Base-by-base conservation (phyloP, 2,888 invertebrate species). In the Phlogophora meticulosa region DNA sequence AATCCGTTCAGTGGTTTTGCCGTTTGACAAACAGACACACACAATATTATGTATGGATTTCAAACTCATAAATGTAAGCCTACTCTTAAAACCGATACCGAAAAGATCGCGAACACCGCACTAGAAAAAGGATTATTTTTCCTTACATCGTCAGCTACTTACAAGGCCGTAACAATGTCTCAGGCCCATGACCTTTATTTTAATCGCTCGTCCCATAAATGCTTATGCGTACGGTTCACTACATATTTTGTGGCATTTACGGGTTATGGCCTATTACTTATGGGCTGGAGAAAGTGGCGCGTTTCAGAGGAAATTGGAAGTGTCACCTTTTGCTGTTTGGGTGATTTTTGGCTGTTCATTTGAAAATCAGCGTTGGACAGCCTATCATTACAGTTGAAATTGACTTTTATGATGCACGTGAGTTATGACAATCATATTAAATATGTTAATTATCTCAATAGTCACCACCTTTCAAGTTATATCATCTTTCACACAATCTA, bases 131-230 rank as follows among this genome's bases (percentile, higher is more conserved):
- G 24, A 55, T 56, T 28, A 65, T 51, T 76, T 80, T 65, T 63
- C 64, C 65, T 32, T 49, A 61, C 59, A 28, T 52, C 55, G 59
- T 36, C 64, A 64, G 43, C 69, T 63, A 40, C 61, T 36, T 48
- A 55, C 48, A n/a, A 28, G 22, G 38, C 55, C 42, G 56, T 76
- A 57, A 78, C 76, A 76, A 72, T 68, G 68, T 76, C 70, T 76
- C 10, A 22, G n/a, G 4, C 13, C 24, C 7, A 52, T 76, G 76
- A 72, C 73, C 51, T 79, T 82, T 53, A 79, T 79, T 81, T 82
- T 81, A 82, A 81, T 76, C 51, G 80, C 38, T 53, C 56, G 28
- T 72, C 34, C 36, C 80, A 60, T 79, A 72, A 82, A 82, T 49
- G 80, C 57, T 71, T 71, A 80, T 60, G 49, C 68, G 4, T 11